Percentiles rank a stretch among this genome's conserved stretches.
phyloP scores from a whole-genome alignment of 2,113 vertebrate genomes.

The Mastomys natalensis region DNA sequence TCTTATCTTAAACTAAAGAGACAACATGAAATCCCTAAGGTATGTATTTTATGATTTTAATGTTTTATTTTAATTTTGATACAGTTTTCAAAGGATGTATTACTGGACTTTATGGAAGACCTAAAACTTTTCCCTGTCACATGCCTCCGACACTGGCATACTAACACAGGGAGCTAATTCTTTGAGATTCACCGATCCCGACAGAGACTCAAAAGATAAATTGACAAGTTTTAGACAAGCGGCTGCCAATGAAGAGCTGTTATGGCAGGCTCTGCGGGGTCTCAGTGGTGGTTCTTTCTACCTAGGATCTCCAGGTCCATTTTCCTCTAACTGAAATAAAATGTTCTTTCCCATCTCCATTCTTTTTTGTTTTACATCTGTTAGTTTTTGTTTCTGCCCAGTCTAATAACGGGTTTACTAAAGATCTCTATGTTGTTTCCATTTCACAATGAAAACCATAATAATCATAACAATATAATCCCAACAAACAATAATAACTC shows the following conservation, averaged over 20 bases:
- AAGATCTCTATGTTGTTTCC: not conserved
- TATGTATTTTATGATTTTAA: not conserved
- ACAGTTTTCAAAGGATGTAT: not conserved
- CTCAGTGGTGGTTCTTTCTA: not conserved
- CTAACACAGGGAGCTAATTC: not conserved
- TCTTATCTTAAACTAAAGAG: not conserved
- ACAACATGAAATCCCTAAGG: not conserved
- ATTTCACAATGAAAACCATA: not conserved
- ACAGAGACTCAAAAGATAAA: not conserved
- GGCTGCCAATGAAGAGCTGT: not conserved
- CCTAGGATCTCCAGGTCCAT: not conserved
- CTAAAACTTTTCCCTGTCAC: not conserved
- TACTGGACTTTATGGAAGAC: not conserved
- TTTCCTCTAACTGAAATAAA: not conserved
- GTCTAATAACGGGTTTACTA: not conserved
- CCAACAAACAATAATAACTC: not conserved
- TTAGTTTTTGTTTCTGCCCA: not conserved
- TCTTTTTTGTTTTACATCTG: not conserved
- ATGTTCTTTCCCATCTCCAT: not conserved
- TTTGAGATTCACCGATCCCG: not conserved
- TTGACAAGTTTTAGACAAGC: not conserved
- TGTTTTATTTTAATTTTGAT: not conserved
- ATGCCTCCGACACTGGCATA: not conserved
- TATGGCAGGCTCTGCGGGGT: not conserved
- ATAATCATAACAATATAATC: not conserved